These are phyloP conservation scores for Steinernema feltiae DNA, from an alignment of 1,140 invertebrate genomes.

Conservation along the genomic window DNA sequence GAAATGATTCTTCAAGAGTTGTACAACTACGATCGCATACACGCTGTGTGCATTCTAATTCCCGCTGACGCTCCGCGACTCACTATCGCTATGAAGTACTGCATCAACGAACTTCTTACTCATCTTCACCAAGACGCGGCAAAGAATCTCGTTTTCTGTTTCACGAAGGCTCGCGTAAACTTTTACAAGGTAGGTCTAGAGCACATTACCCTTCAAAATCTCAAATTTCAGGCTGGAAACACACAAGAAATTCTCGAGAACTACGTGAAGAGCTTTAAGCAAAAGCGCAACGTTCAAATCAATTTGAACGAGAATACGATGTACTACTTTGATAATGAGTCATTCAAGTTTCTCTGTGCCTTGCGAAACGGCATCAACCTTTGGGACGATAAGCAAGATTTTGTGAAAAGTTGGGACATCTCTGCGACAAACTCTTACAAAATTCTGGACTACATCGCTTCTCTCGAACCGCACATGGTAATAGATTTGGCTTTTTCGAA, in stretches of 20 bases:
- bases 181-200: constrained; percentile 33
- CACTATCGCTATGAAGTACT: constrained; percentile 44
- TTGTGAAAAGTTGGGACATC: constrained; percentile 26
- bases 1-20: constrained; percentile 30
- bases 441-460: constrained; percentile 30
- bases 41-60: constrained; percentile 47
- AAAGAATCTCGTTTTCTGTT: constrained; percentile 42
- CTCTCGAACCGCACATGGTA: neutral
- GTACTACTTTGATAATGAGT: too few species aligned
- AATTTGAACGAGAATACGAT: neutral
- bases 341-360: too few species aligned
- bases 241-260: constrained; percentile 25
- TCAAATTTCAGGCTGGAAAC: too few species aligned
- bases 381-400: constrained; percentile 23
- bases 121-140: constrained; percentile 29
- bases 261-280: constrained; percentile 4
- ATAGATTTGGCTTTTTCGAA: too few species aligned
- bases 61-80: constrained; percentile 42
- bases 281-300: constrained; percentile 16
- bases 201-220: too few species aligned
- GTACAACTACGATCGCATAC: constrained; percentile 22
- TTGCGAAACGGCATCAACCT: constrained; percentile 18
- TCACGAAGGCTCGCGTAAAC: constrained; percentile 40
- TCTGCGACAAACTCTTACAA: constrained; percentile 22
- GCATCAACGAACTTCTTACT: constrained; percentile 46